These are phyloP conservation scores for Rhinatrema bivittatum DNA, from an alignment of 2,797 vertebrate species.

Conservation along the genomic window DNA sequence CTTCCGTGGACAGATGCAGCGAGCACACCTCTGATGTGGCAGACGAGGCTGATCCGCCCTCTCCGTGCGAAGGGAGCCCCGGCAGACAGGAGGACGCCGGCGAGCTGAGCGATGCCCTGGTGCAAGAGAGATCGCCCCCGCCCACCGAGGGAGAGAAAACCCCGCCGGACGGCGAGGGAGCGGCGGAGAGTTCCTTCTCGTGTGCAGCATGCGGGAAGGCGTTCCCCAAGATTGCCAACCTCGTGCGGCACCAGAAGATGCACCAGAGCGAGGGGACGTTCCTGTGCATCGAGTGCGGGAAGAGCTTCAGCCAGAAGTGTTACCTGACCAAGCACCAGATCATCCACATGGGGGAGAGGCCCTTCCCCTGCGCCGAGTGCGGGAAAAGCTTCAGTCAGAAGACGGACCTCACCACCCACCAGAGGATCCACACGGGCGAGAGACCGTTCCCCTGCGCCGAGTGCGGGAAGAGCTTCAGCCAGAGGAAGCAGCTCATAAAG, in stretches of 20 bases:
- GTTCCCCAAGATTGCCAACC: neutral
- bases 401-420: constrained; percentile 39
- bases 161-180: too few species aligned
- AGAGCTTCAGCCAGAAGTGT: constrained; percentile 40
- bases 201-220: neutral
- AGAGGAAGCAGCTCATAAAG: neutral
- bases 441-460: constrained; percentile 4
- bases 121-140: too few species aligned
- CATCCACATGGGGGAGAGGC: constrained; percentile 36
- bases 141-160: too few species aligned
- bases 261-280: constrained; percentile 27
- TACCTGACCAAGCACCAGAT: constrained; percentile 37
- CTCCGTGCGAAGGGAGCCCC: too few species aligned
- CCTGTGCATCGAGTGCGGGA: constrained; percentile 45
- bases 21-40: too few species aligned
- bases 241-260: constrained; percentile 39
- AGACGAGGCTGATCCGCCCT: too few species aligned
- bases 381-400: constrained; percentile 46
- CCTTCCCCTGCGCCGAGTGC: constrained; percentile 47
- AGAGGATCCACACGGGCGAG: constrained; percentile 40
- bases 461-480: neutral
- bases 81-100: too few species aligned
- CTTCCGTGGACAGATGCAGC: too few species aligned
- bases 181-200: neutral
- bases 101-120: too few species aligned